These are phyloP conservation scores for Nannoperca australis DNA, from an alignment of 2,797 vertebrate species.

Conservation along the genomic window DNA sequence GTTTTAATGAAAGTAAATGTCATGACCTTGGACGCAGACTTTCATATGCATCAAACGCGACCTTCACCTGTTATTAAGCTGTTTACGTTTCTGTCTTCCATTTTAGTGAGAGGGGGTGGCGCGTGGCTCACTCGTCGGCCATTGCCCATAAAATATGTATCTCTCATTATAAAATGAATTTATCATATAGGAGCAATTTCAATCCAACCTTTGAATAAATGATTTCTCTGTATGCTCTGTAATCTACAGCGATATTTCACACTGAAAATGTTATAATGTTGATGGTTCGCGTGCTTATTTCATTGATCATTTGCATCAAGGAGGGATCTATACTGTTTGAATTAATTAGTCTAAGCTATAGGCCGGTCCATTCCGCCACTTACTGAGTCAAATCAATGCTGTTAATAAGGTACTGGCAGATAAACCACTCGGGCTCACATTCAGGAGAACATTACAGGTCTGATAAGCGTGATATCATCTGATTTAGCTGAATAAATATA, in stretches of 20 bases:
- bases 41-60: slow-evolving; percentile 31
- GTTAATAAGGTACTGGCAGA: slow-evolving; percentile 50
- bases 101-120: slow-evolving; percentile 65
- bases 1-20: background rate
- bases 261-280: background rate
- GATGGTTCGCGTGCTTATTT: background rate
- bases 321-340: slow-evolving; percentile 27
- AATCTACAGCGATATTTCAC: background rate
- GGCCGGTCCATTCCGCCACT: slow-evolving; percentile 62
- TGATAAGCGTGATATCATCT: slow-evolving; percentile 16
- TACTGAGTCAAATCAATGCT: slow-evolving; percentile 57
- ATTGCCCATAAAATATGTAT: slow-evolving; percentile 57
- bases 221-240: background rate
- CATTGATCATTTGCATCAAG: slow-evolving; percentile 16
- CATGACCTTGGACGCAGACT: slow-evolving; percentile 13
- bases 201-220: background rate
- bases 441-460: slow-evolving; percentile 16
- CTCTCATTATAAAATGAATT: slow-evolving; percentile 33
- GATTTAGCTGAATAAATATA: background rate
- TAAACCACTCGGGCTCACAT: slow-evolving; percentile 29
- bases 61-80: slow-evolving; percentile 72
- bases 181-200: background rate
- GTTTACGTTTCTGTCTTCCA: slow-evolving; percentile 77
- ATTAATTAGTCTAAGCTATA: slow-evolving; percentile 40
- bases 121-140: slow-evolving; percentile 57